Conservation (phyloP, 2,797 vertebrate species). For the Alauda arvensis region DNA sequence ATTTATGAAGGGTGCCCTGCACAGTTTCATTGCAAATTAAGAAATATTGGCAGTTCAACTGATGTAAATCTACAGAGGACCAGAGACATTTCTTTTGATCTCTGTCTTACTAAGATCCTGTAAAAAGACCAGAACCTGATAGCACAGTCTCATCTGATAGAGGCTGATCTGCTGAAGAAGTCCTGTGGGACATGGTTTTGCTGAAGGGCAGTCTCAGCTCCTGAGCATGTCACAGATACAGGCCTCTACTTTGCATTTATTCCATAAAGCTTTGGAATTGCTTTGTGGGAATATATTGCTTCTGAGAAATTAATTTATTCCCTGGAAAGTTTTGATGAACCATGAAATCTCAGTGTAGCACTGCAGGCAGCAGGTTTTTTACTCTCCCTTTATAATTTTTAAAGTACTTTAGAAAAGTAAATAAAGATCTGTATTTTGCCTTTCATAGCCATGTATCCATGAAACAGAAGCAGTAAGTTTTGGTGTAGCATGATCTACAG, state of each 20-base stretch:
- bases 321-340: background rate
- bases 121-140: constrained; percentile 75
- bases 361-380: background rate
- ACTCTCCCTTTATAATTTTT: background rate
- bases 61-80: constrained; percentile 74
- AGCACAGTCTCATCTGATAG: constrained; percentile 32
- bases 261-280: background rate
- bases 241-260: background rate
- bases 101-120: constrained; percentile 68
- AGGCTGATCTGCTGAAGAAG: background rate
- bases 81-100: constrained; percentile 81
- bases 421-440: background rate
- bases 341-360: background rate
- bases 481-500: background rate
- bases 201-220: background rate
- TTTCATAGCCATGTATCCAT: background rate
- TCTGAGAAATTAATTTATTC: background rate
- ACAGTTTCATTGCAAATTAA: constrained; percentile 66
- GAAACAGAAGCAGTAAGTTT: background rate
- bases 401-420: background rate
- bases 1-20: constrained; percentile 67
- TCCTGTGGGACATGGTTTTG: background rate
- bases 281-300: background rate
- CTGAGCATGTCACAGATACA: background rate
- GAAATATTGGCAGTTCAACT: constrained; percentile 74